Evolutionary conservation across 2,888 invertebrate genomes (phyloP).

Genomic region (Drosophila barbarae): DNA sequence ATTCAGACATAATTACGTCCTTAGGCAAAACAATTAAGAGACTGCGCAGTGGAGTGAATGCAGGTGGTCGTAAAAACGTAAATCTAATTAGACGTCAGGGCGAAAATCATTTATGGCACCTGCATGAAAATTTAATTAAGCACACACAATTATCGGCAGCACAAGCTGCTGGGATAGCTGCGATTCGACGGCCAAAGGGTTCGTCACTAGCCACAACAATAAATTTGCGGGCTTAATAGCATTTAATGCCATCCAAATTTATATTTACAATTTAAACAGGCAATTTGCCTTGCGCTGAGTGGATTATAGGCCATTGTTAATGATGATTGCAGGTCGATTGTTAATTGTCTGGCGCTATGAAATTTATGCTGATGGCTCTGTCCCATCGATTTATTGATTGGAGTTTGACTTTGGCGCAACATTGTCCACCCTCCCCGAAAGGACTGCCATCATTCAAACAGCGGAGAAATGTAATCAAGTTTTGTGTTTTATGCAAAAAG

Average conservation of each 20-base stretch:
- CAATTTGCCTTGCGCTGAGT: conserved; percentile 65
- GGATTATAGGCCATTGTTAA: conserved; percentile 71
- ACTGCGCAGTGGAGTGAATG: conserved; percentile 1
- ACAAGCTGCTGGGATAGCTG: conserved; percentile 2
- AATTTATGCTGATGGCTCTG: conserved; percentile 70
- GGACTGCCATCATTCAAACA: conserved; percentile 37
- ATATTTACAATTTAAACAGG: conserved; percentile 69
- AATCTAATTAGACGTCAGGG: conserved; percentile 65
- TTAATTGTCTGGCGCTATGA: conserved; percentile 64
- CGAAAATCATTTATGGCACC: conserved; percentile 71
- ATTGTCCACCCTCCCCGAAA: conserved; percentile 1
- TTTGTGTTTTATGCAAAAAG: conserved; percentile 59
- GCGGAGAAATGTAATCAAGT: conserved; percentile 56
- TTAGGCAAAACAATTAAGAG: conserved; percentile 30
- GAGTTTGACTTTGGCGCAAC: conserved; percentile 27
- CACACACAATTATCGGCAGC: conserved; percentile 61
- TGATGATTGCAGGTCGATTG: conserved; percentile 69
- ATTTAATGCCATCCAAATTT: conserved; percentile 71
- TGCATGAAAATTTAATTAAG: conserved; percentile 75
- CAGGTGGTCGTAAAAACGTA: conserved; percentile 50
- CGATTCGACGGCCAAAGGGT: conserved; percentile 9
- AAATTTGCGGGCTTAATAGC: conserved; percentile 60
- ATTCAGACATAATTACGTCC: conserved; percentile 32
- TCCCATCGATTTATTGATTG: conserved; percentile 69
- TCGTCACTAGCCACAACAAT: conserved; percentile 28